Base-by-base conservation (phyloP, 2,888 invertebrate species). In the Teinopalpus imperialis region DNA sequence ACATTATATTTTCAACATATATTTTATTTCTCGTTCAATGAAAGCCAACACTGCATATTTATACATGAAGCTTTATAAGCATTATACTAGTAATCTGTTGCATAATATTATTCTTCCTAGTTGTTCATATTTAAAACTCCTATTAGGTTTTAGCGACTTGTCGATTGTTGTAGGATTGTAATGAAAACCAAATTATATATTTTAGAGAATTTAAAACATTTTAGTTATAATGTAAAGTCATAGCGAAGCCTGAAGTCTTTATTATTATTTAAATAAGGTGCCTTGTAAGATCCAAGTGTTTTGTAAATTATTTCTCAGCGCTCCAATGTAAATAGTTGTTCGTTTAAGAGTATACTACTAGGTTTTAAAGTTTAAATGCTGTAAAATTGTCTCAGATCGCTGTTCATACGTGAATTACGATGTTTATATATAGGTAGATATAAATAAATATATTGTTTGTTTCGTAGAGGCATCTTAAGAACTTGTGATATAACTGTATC, bases 111-210 rank as follows among this genome's bases (percentile, higher is more conserved):
- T 87, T 85, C 79, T 79, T 81, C 78, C 71, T 83, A 86, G 79
- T 83, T 87, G 81, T 80, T 85, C 78, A 79, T 85, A 85, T 86
- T 82, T 82, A 81, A 85, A 82, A 79, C 76, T 86, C 86, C 86
- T 87, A 86, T 81, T 86, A 86, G 85, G 73, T 85, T 69, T 78
- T 85, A 87, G 81, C 70, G 74, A 78, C 73, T 72, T 79, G 76
- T 80, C 80, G 73, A 79, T 82, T 87, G 81, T 83, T 85, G 78
- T 88, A 87, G 81, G 76, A 78, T 80, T 83, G 73, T 85, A 85
- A 82, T 81, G 79, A 81, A 86, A 81, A 86, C 88, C 87, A 88
- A 88, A 88, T 85, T 86, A 83, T 86, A 87, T 86, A 85, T 86
- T 81, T 80, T 87, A 87, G 83, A 86, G 81, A 82, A 83, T 82